These are phyloP conservation scores for Pammene fasciana DNA, from an alignment of 2,888 invertebrate genomes.

Conservation along the genomic window DNA sequence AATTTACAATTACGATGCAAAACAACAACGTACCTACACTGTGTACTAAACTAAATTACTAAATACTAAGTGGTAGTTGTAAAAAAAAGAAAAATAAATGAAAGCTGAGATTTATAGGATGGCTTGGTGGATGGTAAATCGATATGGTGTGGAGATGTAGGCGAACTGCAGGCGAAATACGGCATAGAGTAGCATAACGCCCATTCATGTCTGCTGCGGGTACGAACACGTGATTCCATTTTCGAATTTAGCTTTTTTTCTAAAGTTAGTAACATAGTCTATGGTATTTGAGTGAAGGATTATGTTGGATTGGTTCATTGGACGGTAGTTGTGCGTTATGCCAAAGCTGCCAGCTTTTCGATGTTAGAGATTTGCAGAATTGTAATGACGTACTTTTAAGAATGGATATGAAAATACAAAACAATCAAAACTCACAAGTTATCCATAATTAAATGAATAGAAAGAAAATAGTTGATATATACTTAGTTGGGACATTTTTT, in stretches of 20 bases:
- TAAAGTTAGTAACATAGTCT: background rate
- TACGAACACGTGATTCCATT: slow-evolving; percentile 50
- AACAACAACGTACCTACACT: slow-evolving; percentile 1
- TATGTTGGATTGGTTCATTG: background rate
- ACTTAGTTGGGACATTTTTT: background rate
- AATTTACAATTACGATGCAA: slow-evolving; percentile 1
- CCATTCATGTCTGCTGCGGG: slow-evolving; percentile 75
- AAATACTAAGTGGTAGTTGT: background rate
- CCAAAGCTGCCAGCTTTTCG: background rate
- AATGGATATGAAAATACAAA: too few relatives aligned
- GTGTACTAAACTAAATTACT: too few relatives aligned
- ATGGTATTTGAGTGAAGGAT: background rate
- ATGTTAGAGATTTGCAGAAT: background rate
- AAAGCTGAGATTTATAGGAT: slow-evolving; percentile 47
- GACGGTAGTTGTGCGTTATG: background rate
- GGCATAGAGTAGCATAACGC: slow-evolving; percentile 76
- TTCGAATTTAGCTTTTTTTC: slow-evolving; percentile 15
- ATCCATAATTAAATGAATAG: background rate
- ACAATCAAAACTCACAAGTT: too few relatives aligned
- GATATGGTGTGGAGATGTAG: slow-evolving; percentile 75
- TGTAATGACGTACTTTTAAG: background rate
- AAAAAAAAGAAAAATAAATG: slow-evolving; percentile 6
- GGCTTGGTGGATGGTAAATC: slow-evolving; percentile 61
- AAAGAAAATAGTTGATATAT: background rate
- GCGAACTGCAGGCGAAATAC: slow-evolving; percentile 79